These are phyloP conservation scores for Drosophila algonquin DNA, from an alignment of 2,888 invertebrate genomes.

Conservation along the genomic window DNA sequence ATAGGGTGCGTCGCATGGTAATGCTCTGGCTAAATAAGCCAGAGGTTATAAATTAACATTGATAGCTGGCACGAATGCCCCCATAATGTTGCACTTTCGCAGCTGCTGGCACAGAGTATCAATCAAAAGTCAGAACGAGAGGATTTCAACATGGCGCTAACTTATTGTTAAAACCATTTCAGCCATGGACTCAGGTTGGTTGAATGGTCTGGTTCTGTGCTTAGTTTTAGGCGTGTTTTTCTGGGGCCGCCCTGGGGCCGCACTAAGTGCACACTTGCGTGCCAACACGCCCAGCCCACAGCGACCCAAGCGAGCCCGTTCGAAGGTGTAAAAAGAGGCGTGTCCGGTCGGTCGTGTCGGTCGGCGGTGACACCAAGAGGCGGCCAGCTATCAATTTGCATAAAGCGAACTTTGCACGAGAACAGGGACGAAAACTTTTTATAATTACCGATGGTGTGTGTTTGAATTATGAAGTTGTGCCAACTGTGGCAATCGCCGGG, in stretches of 20 bases:
- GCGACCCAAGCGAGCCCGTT: slow-evolving; percentile 46
- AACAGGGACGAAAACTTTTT: too few relatives aligned
- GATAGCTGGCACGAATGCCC: slow-evolving; percentile 68
- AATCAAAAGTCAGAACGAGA: slow-evolving; percentile 72
- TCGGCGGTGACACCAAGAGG: slow-evolving; percentile 62
- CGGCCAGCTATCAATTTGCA: slow-evolving; percentile 70
- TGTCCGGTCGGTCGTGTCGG: slow-evolving; percentile 45
- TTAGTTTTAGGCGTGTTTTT: slow-evolving; percentile 51
- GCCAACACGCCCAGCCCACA: slow-evolving; percentile 49
- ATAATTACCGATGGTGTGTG: slow-evolving; percentile 23
- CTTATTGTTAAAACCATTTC: slow-evolving; percentile 48
- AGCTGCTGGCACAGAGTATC: slow-evolving; percentile 70
- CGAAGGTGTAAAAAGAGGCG: slow-evolving; percentile 73
- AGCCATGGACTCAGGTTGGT: too few relatives aligned
- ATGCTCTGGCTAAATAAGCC: slow-evolving; percentile 61
- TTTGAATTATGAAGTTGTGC: slow-evolving; percentile 58
- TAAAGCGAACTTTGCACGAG: slow-evolving; percentile 65
- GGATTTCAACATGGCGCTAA: slow-evolving; percentile 64
- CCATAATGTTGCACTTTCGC: slow-evolving; percentile 58
- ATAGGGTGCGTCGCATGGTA: slow-evolving; percentile 36
- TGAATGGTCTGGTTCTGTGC: too few relatives aligned
- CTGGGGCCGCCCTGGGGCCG: slow-evolving; percentile 28
- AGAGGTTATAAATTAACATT: slow-evolving; percentile 66
- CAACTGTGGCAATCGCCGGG: slow-evolving; percentile 64
- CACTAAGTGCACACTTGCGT: slow-evolving; percentile 73